Conservation (phyloP, 2,888 invertebrate species). For the Acanthosepion pharaonis region DNA sequence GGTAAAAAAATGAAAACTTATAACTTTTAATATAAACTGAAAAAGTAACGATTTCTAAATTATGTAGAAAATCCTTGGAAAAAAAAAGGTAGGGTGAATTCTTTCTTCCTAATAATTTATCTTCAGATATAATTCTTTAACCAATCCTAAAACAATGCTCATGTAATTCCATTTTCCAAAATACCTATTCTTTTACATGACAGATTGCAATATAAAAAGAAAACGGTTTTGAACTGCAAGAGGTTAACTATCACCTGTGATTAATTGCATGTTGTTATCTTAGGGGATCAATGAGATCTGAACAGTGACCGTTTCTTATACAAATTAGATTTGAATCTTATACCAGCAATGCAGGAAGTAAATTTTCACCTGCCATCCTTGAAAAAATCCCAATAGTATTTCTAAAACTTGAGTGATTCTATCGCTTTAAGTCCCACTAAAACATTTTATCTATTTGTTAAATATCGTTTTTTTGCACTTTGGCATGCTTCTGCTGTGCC, state of each 20-base stretch:
- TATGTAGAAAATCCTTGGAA: no score
- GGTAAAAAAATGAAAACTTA: no score
- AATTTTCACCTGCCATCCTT: background rate
- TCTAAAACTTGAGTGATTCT: background rate
- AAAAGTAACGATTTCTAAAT: no score
- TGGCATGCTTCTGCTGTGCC: background rate
- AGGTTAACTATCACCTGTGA: background rate
- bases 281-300: background rate
- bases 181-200: no score
- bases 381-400: background rate
- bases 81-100: no score
- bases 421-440: background rate
- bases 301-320: background rate
- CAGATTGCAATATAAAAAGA: no score
- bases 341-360: background rate
- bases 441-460: background rate
- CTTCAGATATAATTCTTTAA: no score
- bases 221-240: background rate
- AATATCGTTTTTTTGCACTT: background rate
- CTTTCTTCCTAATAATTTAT: no score
- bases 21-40: no score
- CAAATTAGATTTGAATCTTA: background rate
- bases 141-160: no score
- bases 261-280: background rate
- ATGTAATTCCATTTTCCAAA: no score